A percentile compares a stretch with the other conserved stretches of the same genome.
Conservation (phyloP, 2,113 vertebrate genomes). For the Pungitius pungitius region DNA sequence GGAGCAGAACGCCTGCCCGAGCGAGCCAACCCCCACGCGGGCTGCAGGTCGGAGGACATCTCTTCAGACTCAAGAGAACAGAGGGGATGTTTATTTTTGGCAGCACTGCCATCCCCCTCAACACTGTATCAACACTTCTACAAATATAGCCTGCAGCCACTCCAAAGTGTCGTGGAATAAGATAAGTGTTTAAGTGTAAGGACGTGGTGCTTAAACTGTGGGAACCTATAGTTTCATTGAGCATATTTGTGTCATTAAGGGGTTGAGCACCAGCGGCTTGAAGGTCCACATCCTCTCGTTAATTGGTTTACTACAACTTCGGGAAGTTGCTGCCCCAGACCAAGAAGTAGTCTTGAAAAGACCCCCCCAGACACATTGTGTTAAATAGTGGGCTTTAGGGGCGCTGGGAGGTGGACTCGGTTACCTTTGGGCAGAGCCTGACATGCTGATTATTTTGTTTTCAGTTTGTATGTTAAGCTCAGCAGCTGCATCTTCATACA, state of each 20-base stretch:
- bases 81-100: slow-evolving; percentile 60
- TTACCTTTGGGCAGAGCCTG: not conserved
- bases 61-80: slow-evolving; percentile 52
- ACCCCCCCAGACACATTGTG: not conserved
- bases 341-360: not conserved
- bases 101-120: slow-evolving; percentile 27
- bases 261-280: not conserved
- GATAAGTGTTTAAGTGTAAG: slow-evolving; percentile 38
- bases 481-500: not conserved
- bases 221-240: slow-evolving; percentile 13
- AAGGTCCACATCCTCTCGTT: not conserved
- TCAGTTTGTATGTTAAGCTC: not conserved
- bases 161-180: slow-evolving; percentile 45
- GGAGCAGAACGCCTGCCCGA: slow-evolving; percentile 3
- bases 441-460: not conserved
- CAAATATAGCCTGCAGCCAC: slow-evolving; percentile 41
- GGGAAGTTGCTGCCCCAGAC: not conserved
- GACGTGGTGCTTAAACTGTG: slow-evolving; percentile 16
- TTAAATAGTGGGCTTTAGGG: not conserved
- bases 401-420: not conserved
- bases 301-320: too few species aligned
- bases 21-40: slow-evolving; percentile 34
- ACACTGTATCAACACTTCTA: slow-evolving; percentile 47
- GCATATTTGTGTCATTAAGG: slow-evolving; percentile 6
- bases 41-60: slow-evolving; percentile 34